Base-by-base conservation (phyloP, 1,140 invertebrate genomes). In the Tribolium madens region DNA sequence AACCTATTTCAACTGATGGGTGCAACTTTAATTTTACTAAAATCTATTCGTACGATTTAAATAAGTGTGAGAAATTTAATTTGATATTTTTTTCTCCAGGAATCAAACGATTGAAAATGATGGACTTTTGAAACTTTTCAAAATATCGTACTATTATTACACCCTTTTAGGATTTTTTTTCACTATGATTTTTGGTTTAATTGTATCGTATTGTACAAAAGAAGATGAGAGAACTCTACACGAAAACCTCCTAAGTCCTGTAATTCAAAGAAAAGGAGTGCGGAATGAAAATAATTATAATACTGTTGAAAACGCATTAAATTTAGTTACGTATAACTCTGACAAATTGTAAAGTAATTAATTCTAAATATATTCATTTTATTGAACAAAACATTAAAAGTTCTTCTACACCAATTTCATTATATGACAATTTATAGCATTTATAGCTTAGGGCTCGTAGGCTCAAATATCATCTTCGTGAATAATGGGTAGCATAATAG, bases 1-100 rank as follows among this genome's bases (percentile, higher is more conserved):
- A 80, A 74, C 81, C 81, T 5, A 5, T 76, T 5, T 83, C 80
- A 12, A 69, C 53, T 1, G 76, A 78, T 13, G 77, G 71, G 14
- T 83, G 82, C 73, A 3, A n/a, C 2, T 71, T 71, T 47, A 64
- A 64, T 33, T 33, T 33, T 33, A 64, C 57, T 0, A 3, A n/a
- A 50, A 14, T 14, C 12, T 26, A 26, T 26, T 12, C 13, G 48
- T 50, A 50, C 10, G 48, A 13, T 12, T 50, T 50, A 26, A 14
- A 50, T 14, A 13, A 13, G 10, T 57, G 17, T 21, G 52, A 53
- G 3, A 7, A 57, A 21, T 42, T 4, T n/a, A n/a, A 10, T n/a
- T 42, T 42, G n/a, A n/a, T 2, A 2, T 42, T 42, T 42, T 42
- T 7, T 42, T 42, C 21, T 21, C 17, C 17, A 57, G 52, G 7